These are phyloP conservation scores for Taurulus bubalis DNA, from an alignment of 2,113 vertebrate species.

Conservation along the genomic window DNA sequence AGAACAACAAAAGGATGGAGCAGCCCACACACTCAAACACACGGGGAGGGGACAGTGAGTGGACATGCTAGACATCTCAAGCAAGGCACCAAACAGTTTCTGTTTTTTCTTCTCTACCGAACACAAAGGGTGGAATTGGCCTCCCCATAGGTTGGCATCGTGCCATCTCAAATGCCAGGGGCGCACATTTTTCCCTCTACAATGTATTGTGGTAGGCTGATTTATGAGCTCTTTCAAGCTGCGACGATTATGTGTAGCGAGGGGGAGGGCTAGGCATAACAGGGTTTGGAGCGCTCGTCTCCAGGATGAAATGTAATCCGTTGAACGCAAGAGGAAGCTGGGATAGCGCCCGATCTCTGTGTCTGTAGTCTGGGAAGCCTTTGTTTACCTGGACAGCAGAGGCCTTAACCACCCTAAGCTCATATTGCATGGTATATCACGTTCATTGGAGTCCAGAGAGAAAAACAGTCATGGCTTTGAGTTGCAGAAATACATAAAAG, in stretches of 20 bases:
- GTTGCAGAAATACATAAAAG: conserved; percentile 35
- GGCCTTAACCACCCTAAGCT: conserved; percentile 57
- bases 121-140: conserved; percentile 57
- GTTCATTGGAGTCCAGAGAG: conserved; percentile 51
- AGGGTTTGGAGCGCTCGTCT: conserved; percentile 55
- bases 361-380: conserved; percentile 57
- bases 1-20: conserved; percentile 23
- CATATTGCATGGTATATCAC: conserved; percentile 63
- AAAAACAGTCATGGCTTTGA: conserved; percentile 33
- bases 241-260: conserved; percentile 64
- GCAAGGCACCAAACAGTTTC: conserved; percentile 33
- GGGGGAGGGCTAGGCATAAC: conserved; percentile 52
- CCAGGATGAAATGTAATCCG: conserved; percentile 75
- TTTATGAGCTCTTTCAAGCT: conserved; percentile 75
- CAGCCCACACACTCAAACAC: conserved; percentile 26
- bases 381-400: conserved; percentile 76
- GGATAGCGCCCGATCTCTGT: conserved; percentile 54
- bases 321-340: conserved; percentile 52
- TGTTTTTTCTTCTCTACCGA: conserved; percentile 18
- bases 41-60: conserved; percentile 16
- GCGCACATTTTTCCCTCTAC: conserved; percentile 57
- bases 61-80: conserved; percentile 37
- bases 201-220: conserved; percentile 72
- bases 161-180: conserved; percentile 68
- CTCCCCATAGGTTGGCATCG: conserved; percentile 60